These are phyloP conservation scores for Drosophila atripex DNA, from an alignment of 2,888 invertebrate species.

Conservation along the genomic window DNA sequence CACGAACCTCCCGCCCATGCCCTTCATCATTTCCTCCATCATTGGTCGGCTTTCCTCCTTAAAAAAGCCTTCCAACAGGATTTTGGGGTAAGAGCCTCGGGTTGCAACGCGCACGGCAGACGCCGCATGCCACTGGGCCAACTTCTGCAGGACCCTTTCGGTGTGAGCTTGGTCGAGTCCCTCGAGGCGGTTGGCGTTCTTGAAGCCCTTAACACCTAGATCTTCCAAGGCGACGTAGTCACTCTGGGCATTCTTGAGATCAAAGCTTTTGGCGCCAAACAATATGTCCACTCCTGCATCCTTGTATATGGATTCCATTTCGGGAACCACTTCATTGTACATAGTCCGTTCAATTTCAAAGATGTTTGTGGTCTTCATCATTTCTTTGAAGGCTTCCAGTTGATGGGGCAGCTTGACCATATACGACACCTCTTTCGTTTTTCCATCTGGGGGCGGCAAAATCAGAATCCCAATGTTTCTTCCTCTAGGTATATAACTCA, in stretches of 20 bases:
- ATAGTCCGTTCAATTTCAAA: constrained; percentile 74
- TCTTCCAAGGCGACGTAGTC: constrained; percentile 73
- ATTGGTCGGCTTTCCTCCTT: constrained; percentile 44
- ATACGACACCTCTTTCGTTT: constrained; percentile 53
- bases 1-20: constrained; percentile 28
- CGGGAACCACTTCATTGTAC: constrained; percentile 71
- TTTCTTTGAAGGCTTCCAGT: constrained; percentile 34
- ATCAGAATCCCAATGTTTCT: neutral
- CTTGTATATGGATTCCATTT: constrained; percentile 72
- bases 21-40: constrained; percentile 36
- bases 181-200: constrained; percentile 67
- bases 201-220: constrained; percentile 63
- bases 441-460: constrained; percentile 37
- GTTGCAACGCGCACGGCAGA: constrained; percentile 64
- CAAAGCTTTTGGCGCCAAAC: constrained; percentile 69
- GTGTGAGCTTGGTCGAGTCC: constrained; percentile 75
- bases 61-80: constrained; percentile 30
- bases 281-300: constrained; percentile 59
- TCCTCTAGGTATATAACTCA: constrained; percentile 20
- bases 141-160: constrained; percentile 64
- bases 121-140: constrained; percentile 80
- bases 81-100: constrained; percentile 54
- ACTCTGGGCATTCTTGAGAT: constrained; percentile 48
- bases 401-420: constrained; percentile 65
- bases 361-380: constrained; percentile 50